phyloP scores from a whole-genome alignment of 2,113 vertebrate genomes.

The Pyrgilauda ruficollis region DNA sequence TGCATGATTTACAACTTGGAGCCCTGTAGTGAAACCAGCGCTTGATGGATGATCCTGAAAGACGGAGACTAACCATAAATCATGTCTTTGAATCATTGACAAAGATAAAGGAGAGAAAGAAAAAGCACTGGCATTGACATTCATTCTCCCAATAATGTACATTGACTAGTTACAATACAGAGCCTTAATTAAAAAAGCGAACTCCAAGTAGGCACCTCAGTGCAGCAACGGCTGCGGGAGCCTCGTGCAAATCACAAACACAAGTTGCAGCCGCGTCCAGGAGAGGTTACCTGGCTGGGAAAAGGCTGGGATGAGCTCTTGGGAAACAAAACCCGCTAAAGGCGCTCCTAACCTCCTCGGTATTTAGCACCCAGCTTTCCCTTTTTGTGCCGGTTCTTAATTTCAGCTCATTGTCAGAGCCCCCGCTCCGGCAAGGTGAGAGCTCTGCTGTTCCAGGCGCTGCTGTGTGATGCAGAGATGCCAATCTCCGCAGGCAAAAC shows the following conservation, averaged over 20 bases:
- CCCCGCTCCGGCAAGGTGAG: not conserved
- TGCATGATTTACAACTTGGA: slow-evolving; percentile 99
- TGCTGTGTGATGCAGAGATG: not conserved
- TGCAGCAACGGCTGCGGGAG: slow-evolving; percentile 17
- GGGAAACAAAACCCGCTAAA: not conserved
- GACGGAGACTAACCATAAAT: slow-evolving; percentile 99
- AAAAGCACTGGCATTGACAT: slow-evolving; percentile 98
- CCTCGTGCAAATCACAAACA: slow-evolving; percentile 51
- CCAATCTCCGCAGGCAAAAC: not conserved
- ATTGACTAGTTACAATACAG: slow-evolving; percentile 99
- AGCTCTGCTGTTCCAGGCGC: not conserved
- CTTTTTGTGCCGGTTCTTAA: not conserved
- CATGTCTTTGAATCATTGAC: slow-evolving; percentile 99
- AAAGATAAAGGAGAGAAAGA: slow-evolving; percentile 99
- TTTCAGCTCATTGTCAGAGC: not conserved
- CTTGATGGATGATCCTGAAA: slow-evolving; percentile 99
- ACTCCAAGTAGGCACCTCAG: slow-evolving; percentile 70
- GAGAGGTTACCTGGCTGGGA: not conserved
- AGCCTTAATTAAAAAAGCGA: slow-evolving; percentile 98
- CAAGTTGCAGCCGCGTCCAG: slow-evolving; percentile 20
- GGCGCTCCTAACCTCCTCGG: not conserved
- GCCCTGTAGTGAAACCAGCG: slow-evolving; percentile 92
- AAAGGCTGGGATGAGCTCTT: not conserved
- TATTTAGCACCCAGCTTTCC: not conserved
- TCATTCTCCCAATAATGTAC: slow-evolving; percentile 99